These are phyloP conservation scores for Chamaetylas fuelleborni DNA, from an alignment of 2,113 vertebrate genomes.

Conservation along the genomic window DNA sequence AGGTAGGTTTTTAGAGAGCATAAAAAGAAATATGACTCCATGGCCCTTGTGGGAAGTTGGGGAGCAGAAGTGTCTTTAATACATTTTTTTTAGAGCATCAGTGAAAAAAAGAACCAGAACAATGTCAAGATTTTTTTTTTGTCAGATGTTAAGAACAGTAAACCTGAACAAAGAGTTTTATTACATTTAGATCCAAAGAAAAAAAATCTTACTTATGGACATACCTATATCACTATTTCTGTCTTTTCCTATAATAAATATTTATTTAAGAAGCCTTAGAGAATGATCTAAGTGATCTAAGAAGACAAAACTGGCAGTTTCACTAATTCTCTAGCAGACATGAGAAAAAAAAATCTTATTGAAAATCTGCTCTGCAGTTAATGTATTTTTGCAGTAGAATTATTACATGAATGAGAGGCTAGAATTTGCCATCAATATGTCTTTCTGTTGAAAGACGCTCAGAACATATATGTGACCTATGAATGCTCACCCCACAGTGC, in stretches of 20 bases:
- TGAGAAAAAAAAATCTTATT: background rate
- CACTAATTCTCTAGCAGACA: background rate
- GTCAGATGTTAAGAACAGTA: background rate
- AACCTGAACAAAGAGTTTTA: background rate
- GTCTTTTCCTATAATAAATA: background rate
- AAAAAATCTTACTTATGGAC: background rate
- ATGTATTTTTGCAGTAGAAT: background rate
- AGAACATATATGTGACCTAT: background rate
- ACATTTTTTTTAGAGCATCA: fast-evolving
- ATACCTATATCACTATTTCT: background rate
- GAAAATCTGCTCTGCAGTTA: background rate
- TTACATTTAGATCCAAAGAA: background rate
- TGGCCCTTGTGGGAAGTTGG: background rate
- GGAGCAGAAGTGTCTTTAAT: background rate
- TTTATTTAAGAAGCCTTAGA: background rate
- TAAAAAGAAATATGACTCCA: background rate
- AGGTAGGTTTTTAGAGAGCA: background rate
- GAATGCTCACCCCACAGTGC: background rate
- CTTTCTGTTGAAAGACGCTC: background rate
- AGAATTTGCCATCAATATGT: background rate
- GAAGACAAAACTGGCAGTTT: background rate
- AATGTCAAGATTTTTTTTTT: background rate
- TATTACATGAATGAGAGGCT: background rate
- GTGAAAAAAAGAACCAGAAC: background rate
- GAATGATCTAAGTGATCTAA: background rate